Conservation (phyloP, 2,113 vertebrate species). For the Trogon surrucura region DNA sequence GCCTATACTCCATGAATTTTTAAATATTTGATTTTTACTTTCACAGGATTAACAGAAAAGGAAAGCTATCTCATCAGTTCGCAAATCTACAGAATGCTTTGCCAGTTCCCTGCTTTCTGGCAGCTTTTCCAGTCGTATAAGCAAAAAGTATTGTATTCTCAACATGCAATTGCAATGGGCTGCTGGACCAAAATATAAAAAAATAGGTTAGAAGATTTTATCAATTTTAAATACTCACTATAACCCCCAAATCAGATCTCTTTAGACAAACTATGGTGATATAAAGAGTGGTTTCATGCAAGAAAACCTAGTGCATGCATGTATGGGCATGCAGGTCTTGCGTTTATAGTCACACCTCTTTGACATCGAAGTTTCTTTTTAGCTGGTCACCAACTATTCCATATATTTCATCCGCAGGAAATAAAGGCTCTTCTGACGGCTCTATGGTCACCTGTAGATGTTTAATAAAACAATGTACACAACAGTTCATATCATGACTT, state of each 20-base stretch:
- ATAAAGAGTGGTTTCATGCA: neutral
- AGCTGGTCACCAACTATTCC: conserved; percentile 94
- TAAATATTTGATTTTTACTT: neutral
- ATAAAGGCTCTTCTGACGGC: conserved; percentile 88
- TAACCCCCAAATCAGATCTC: neutral
- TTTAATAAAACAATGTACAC: neutral
- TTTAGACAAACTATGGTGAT: neutral
- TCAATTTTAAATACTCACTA: neutral
- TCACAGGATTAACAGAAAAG: neutral
- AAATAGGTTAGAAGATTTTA: neutral
- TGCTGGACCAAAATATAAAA: neutral
- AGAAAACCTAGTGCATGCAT: neutral
- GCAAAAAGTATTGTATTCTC: neutral
- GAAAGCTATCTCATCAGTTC: neutral
- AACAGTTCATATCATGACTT: neutral
- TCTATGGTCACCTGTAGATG: conserved; percentile 85
- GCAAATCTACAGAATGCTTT: neutral
- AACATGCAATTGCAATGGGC: neutral
- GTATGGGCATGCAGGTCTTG: neutral
- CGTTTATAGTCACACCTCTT: conserved; percentile 82
- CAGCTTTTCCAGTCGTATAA: neutral
- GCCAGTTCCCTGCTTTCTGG: neutral
- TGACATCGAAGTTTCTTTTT: conserved; percentile 93
- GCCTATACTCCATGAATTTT: neutral
- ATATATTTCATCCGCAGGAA: conserved; percentile 93